Conservation (phyloP, 2,888 invertebrate genomes). For the Nomada flava region DNA sequence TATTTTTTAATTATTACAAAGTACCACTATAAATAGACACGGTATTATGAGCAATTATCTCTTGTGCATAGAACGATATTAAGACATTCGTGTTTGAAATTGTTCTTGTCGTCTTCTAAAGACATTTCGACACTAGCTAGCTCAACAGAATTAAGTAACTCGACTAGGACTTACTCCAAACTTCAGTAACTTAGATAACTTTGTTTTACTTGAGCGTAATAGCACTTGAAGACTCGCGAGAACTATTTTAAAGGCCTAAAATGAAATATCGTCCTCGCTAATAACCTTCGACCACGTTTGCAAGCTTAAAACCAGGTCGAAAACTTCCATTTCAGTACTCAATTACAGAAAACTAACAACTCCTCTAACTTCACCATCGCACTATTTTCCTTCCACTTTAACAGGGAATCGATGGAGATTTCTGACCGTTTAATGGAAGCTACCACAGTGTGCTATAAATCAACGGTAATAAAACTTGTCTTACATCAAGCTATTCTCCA, state of each 20-base stretch:
- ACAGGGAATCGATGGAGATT: neutral
- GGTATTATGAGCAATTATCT: no score
- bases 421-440: constrained; percentile 17
- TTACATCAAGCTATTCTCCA: neutral
- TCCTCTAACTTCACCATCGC: neutral
- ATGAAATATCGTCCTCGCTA: neutral
- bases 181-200: no score
- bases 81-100: no score
- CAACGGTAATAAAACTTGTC: neutral
- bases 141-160: neutral
- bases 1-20: no score
- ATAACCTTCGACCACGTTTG: neutral
- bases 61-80: no score
- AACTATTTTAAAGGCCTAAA: neutral
- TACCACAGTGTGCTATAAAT: neutral
- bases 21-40: no score
- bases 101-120: no score
- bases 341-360: constrained; percentile 21
- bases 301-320: constrained; percentile 14
- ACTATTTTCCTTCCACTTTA: neutral
- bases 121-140: no score
- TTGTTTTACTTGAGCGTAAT: neutral
- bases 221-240: neutral
- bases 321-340: constrained; percentile 15
- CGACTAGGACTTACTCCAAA: no score